Evolutionary conservation across 35 echinoderm and acorn worm genomes (phyloP).

Genomic region (Antedon bifida): DNA sequence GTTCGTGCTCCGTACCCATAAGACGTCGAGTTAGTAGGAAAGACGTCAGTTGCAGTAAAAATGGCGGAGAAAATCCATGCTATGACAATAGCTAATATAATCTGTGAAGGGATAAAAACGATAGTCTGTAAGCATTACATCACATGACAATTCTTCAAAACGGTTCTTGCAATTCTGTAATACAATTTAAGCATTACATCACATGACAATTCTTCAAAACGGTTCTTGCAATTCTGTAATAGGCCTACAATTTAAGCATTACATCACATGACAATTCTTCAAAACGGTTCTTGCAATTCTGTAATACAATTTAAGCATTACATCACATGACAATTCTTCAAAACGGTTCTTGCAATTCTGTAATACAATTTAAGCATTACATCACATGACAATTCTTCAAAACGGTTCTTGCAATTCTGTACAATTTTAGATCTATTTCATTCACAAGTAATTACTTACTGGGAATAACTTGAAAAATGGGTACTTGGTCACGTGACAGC

Average conservation of each 20-base stretch:
- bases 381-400: not conserved
- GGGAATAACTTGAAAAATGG: constrained; percentile 76
- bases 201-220: too few relatives aligned
- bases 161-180: not conserved
- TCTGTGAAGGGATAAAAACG: constrained; percentile 14
- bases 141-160: not conserved
- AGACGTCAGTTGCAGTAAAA: constrained; percentile 30
- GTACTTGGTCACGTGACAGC: constrained; percentile 12
- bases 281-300: too few relatives aligned
- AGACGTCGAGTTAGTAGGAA: constrained; percentile 2
- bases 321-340: not conserved
- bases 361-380: too few relatives aligned
- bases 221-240: too few relatives aligned
- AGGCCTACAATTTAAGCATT: too few relatives aligned
- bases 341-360: not conserved
- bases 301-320: too few relatives aligned
- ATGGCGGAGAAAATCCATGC: constrained; percentile 53
- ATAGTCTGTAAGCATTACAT: not conserved
- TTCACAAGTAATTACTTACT: constrained; percentile 28
- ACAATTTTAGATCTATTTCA: not conserved
- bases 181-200: too few relatives aligned
- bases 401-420: not conserved
- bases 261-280: too few relatives aligned
- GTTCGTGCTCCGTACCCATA: constrained; percentile 46
- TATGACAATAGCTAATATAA: constrained; percentile 48